Percentiles rank a stretch among this genome's conserved stretches.
Evolutionary conservation across 2,113 vertebrate species (phyloP).

Genomic region (Zootoca vivipara): DNA sequence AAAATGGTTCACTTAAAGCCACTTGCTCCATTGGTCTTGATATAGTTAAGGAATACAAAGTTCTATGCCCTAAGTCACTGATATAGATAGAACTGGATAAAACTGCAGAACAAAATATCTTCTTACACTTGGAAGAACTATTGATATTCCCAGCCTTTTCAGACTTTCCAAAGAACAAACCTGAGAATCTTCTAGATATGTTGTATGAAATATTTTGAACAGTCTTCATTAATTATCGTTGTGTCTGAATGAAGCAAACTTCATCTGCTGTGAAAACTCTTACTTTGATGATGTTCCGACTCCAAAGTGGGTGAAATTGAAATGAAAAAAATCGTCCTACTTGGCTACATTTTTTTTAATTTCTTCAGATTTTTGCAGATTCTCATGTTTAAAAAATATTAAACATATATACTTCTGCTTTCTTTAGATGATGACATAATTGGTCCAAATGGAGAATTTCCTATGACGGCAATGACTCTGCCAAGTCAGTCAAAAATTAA

Average conservation of each 20-base stretch:
- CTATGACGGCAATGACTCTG: slow-evolving; percentile 88
- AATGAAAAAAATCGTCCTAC: neutral
- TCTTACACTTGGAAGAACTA: neutral
- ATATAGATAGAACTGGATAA: neutral
- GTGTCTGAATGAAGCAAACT: neutral
- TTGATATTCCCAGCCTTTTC: neutral
- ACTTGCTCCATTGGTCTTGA: neutral
- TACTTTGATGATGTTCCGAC: neutral
- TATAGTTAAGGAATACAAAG: neutral
- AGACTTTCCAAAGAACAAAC: neutral
- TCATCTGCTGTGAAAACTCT: neutral
- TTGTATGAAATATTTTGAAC: neutral
- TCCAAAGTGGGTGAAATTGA: neutral
- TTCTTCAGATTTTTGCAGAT: neutral
- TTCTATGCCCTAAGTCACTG: neutral
- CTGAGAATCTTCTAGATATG: neutral
- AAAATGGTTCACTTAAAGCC: neutral
- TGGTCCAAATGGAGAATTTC: slow-evolving; percentile 47
- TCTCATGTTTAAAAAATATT: neutral
- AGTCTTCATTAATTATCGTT: neutral
- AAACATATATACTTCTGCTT: neutral
- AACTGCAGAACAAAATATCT: neutral
- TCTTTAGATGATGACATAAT: slow-evolving; percentile 77
- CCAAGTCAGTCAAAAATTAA: slow-evolving; percentile 88
- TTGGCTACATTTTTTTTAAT: neutral